phyloP scores from a whole-genome alignment of 2,888 invertebrate genomes.

The Hirudinaria manillensis region DNA sequence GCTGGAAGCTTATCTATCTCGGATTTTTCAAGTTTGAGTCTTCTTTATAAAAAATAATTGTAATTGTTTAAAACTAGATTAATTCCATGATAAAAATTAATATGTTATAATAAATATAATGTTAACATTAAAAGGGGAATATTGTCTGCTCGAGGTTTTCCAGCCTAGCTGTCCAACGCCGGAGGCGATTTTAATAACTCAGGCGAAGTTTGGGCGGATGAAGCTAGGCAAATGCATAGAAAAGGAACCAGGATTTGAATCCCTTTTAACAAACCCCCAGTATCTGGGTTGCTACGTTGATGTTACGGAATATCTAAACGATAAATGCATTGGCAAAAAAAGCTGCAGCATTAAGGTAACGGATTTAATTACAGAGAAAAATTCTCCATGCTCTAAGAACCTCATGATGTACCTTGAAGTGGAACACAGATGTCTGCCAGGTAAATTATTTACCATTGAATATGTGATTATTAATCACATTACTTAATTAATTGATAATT shows the following conservation, averaged over 20 bases:
- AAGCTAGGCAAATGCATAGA: neutral
- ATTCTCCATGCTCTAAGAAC: slow-evolving; percentile 2
- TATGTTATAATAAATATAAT: no score
- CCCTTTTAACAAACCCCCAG: neutral
- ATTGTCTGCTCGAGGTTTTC: neutral
- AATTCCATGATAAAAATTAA: no score
- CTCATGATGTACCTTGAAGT: slow-evolving; percentile 22
- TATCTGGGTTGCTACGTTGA: slow-evolving; percentile 28
- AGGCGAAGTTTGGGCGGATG: slow-evolving; percentile 10
- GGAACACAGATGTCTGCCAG: slow-evolving; percentile 7
- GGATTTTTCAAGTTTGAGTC: no score
- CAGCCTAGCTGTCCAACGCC: neutral
- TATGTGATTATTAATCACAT: neutral
- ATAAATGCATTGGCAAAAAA: slow-evolving; percentile 25
- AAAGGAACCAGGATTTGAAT: neutral
- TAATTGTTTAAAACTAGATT: no score
- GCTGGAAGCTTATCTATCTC: no score
- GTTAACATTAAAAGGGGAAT: neutral
- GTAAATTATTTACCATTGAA: neutral
- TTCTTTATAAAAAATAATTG: no score
- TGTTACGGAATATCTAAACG: slow-evolving; percentile 11
- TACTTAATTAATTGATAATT: neutral
- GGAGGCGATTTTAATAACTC: neutral
- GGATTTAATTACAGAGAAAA: slow-evolving; percentile 14
- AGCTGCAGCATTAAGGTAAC: slow-evolving; percentile 8